A percentile compares a stretch with the other conserved stretches of the same genome.
These are phyloP conservation scores for Goniozus legneri DNA, from an alignment of 1,140 invertebrate species.

Conservation along the genomic window DNA sequence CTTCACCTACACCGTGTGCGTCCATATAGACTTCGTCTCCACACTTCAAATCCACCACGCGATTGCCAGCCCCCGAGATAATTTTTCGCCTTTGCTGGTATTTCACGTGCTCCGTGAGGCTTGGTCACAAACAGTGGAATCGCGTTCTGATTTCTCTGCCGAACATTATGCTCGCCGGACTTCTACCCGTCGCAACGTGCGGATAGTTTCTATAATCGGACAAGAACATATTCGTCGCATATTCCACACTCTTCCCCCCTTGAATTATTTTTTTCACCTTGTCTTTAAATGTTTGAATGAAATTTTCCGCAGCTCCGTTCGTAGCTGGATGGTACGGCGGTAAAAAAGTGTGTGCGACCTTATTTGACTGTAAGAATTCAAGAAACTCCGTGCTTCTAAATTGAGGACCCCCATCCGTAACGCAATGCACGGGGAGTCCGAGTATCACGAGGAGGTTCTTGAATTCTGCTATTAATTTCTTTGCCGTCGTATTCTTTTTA, in stretches of 20 bases:
- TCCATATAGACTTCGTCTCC: constrained; percentile 3
- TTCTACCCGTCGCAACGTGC: constrained; percentile 6
- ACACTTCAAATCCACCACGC: neutral
- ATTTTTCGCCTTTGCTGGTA: neutral
- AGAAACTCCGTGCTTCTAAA: neutral
- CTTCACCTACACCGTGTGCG: neutral
- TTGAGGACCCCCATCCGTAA: neutral
- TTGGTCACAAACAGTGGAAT: neutral
- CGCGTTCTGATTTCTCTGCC: constrained; percentile 1
- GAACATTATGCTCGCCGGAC: constrained; percentile 8
- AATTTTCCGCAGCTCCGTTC: neutral
- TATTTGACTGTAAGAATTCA: neutral
- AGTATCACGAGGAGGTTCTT: neutral
- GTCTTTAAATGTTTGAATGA: neutral
- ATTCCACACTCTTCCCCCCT: constrained; percentile 5
- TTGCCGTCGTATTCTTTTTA: neutral
- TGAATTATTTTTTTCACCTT: constrained; percentile 7
- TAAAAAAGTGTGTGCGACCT: neutral
- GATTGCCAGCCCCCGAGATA: neutral
- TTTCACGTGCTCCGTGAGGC: neutral
- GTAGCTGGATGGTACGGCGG: neutral
- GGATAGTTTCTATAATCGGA: constrained; percentile 9
- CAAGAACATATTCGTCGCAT: constrained; percentile 4
- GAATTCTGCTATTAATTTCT: neutral
- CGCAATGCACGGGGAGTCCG: neutral